Base-by-base conservation (phyloP, 2,113 vertebrate species). In the Otolemur garnettii region DNA sequence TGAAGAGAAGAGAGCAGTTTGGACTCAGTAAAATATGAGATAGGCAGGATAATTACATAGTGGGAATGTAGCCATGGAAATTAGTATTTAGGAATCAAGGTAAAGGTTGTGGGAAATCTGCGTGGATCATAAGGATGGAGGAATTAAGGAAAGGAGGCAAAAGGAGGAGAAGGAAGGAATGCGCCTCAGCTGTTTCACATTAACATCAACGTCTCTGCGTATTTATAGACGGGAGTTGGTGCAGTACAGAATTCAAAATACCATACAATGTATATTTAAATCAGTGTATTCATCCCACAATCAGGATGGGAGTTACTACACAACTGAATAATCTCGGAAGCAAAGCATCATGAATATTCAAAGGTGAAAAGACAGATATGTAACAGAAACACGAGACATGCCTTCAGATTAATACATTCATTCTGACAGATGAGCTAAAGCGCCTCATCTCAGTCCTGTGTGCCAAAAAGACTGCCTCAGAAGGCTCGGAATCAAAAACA, bases 141-240 rank as follows among this genome's bases (percentile, higher is more conserved):
- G 98, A 97, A 98, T 97, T 95, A 93, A 98, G 98, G 97, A 98
- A 97, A 97, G 96, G 97, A 98, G 98, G 98, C 97, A 97, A 95
- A 98, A 98, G 99, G 99, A 99, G 99, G 79, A 91, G 96, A 99
- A 99, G 99, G 99, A 99, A 99, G 98, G 98, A 98, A 99, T 98
- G 98, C 98, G 96, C 98, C 98, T 98, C 89, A 97, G 96, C 97
- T 96, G 97, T 92, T 98, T 95, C 79, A 97, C 57, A 96, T 62
- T 87, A 97, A 75, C 74, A 95, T 11, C 89, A 66, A 97, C 93
- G 95, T 57, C 79, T 95, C 91, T 85, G 95, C 93, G 96, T 38
- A 97, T 93, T 57, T 92, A 97, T 89, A 97, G 93, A 93, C 45
- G 62, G 95, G 53, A 91, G 62, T 26, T 45, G 59, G 94, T 72